Evolutionary conservation across 2,797 vertebrate species (phyloP).

Genomic region (Epinephelus coioides): DNA sequence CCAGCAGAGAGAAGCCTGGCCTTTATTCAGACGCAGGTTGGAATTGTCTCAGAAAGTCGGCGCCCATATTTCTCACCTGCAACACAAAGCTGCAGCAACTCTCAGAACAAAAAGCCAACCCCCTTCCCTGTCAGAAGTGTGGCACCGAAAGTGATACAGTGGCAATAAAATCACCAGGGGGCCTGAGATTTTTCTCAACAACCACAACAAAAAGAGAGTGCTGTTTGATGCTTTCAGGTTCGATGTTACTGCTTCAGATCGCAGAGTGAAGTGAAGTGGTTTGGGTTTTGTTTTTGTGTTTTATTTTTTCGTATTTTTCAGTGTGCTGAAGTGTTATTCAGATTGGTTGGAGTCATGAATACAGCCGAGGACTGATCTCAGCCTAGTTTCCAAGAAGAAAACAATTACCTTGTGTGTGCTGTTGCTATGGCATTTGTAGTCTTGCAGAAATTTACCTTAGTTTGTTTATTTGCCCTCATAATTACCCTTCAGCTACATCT

Average conservation of each 20-base stretch:
- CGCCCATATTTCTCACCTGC: conserved; percentile 68
- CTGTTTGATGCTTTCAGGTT: conserved; percentile 49
- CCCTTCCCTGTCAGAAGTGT: conserved; percentile 38
- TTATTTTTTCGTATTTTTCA: conserved; percentile 32
- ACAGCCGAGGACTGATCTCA: conserved; percentile 48
- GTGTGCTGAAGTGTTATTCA: conserved; percentile 39
- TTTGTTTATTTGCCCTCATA: conserved; percentile 61
- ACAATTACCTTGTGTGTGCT: conserved; percentile 64
- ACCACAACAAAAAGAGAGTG: conserved; percentile 1
- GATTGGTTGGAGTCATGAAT: conserved; percentile 47
- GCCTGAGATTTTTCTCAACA: conserved; percentile 20
- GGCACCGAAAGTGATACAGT: conserved; percentile 61
- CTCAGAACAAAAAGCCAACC: conserved; percentile 52
- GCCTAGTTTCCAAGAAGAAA: conserved; percentile 48
- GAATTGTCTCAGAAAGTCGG: conserved; percentile 62
- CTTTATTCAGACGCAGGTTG: conserved; percentile 58
- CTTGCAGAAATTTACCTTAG: conserved; percentile 34
- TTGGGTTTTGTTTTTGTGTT: background rate
- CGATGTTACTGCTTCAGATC: conserved; percentile 9
- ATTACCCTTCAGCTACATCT: conserved; percentile 35
- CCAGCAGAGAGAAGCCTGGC: conserved; percentile 58
- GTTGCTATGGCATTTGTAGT: conserved; percentile 75
- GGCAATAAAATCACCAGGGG: conserved; percentile 59
- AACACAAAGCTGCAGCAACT: conserved; percentile 63
- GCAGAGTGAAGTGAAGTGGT: conserved; percentile 5